phyloP scores from a whole-genome alignment of 1,140 invertebrate genomes.

The Pogonognathellus flavescens region DNA sequence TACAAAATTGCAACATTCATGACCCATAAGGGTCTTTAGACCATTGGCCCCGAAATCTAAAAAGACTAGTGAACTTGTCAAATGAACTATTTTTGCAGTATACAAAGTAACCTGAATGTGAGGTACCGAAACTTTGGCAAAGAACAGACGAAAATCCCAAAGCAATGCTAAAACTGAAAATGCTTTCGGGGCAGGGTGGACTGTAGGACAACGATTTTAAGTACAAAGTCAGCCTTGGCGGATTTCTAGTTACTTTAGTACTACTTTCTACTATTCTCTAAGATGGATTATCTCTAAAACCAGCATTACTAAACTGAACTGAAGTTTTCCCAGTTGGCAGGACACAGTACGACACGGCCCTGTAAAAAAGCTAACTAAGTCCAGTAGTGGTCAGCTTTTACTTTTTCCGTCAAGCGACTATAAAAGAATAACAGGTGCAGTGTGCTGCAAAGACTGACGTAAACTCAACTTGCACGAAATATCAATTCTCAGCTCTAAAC shows the following conservation, averaged over 20 bases:
- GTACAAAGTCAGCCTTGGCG: constrained; percentile 15
- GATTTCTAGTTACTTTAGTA: constrained; percentile 27
- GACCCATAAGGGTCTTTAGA: neutral
- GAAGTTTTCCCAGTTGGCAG: constrained; percentile 49
- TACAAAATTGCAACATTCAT: neutral
- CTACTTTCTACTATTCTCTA: constrained; percentile 17
- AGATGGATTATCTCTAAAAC: constrained; percentile 39
- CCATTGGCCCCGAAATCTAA: constrained; percentile 7
- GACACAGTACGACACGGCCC: neutral
- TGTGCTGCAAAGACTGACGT: neutral
- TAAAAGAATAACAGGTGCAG: constrained; percentile 24
- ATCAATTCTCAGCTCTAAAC: neutral
- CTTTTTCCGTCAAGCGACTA: neutral
- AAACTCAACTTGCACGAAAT: constrained; percentile 2
- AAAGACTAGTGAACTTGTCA: neutral
- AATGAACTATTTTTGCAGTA: neutral
- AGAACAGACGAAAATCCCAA: constrained; percentile 3
- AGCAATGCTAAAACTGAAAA: constrained; percentile 45
- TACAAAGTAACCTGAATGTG: neutral
- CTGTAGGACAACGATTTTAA: constrained; percentile 17
- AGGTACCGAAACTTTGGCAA: constrained; percentile 33
- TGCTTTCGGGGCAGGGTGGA: constrained; percentile 20
- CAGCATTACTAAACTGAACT: constrained; percentile 42
- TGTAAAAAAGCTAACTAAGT: constrained; percentile 3
- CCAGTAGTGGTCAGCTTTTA: neutral